These are phyloP conservation scores for Pygocentrus nattereri DNA, from an alignment of 2,797 vertebrate species.

Conservation along the genomic window DNA sequence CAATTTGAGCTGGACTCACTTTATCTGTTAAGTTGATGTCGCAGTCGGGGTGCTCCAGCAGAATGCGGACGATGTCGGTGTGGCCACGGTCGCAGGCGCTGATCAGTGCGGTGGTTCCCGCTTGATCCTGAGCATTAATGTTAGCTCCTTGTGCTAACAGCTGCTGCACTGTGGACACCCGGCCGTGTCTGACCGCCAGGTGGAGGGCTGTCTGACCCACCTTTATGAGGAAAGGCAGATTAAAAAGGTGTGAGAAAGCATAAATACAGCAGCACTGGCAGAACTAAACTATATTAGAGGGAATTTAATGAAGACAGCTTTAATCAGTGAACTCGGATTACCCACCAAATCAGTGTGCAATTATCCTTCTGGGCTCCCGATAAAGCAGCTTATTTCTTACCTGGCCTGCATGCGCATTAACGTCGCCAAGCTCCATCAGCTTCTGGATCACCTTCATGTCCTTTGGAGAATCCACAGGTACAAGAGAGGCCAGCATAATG, in stretches of 20 bases:
- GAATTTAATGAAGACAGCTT: too few relatives aligned
- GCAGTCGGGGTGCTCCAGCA: constrained; percentile 88
- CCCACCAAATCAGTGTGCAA: too few relatives aligned
- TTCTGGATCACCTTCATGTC: constrained; percentile 91
- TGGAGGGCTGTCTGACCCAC: constrained; percentile 92
- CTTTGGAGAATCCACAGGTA: constrained; percentile 79
- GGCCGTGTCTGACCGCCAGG: constrained; percentile 90
- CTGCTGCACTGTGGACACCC: constrained; percentile 88
- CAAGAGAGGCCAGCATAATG: constrained; percentile 91
- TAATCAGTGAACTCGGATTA: too few relatives aligned
- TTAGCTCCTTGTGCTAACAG: constrained; percentile 88
- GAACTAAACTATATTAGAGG: too few relatives aligned
- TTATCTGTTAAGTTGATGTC: constrained; percentile 83
- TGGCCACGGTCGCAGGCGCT: constrained; percentile 89
- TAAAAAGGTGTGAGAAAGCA: too few relatives aligned
- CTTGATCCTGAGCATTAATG: constrained; percentile 87
- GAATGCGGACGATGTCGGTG: constrained; percentile 83
- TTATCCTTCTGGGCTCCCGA: too few relatives aligned
- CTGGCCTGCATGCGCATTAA: constrained; percentile 88
- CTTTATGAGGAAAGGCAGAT: constrained; percentile 64
- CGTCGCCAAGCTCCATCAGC: constrained; percentile 87
- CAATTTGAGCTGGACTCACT: constrained; percentile 74
- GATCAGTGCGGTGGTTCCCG: constrained; percentile 92
- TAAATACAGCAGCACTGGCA: too few relatives aligned
- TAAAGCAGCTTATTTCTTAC: constrained; percentile 53